Evolutionary conservation across 1,140 invertebrate species (phyloP).

Genomic region (Dendroctonus ponderosae): DNA sequence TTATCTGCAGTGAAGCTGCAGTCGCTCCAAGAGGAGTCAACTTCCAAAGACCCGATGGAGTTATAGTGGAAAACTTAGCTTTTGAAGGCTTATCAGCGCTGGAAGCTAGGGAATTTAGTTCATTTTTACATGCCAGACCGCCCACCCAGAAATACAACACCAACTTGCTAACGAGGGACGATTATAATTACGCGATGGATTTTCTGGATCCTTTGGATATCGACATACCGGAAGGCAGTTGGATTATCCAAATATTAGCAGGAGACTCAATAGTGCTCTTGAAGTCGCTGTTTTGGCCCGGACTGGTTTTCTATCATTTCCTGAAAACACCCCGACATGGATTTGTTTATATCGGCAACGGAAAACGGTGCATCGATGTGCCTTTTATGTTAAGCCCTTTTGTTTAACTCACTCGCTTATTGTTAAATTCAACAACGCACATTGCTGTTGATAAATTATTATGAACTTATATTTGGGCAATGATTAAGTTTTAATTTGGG

Average conservation of each 20-base stretch:
- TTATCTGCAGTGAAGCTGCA: constrained; percentile 67
- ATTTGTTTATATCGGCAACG: constrained; percentile 70
- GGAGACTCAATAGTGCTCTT: constrained; percentile 60
- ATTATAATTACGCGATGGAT: constrained; percentile 77
- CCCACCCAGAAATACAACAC: constrained; percentile 68
- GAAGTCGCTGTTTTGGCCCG: constrained; percentile 71
- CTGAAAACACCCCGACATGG: constrained; percentile 65
- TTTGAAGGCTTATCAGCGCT: constrained; percentile 62
- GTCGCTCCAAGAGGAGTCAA: constrained; percentile 71
- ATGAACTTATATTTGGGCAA: no score
- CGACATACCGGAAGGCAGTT: constrained; percentile 64
- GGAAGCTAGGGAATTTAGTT: constrained; percentile 63
- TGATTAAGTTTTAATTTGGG: no score
- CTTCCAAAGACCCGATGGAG: constrained; percentile 64
- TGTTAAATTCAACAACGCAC: no score
- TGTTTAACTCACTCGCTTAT: not conserved
- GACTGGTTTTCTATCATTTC: constrained; percentile 71
- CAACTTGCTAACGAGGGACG: constrained; percentile 66
- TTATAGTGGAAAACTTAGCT: constrained; percentile 63
- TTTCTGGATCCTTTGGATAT: constrained; percentile 71
- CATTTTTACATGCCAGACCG: constrained; percentile 65
- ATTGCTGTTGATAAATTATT: no score
- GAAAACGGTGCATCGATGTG: constrained; percentile 70
- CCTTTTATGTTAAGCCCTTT: constrained; percentile 62
- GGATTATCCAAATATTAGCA: constrained; percentile 61